Evolutionary conservation across 2,113 vertebrate genomes (phyloP), one percentile per base, ranked within the genome.

Genomic region (Pseudolaguvia tuberculata): DNA sequence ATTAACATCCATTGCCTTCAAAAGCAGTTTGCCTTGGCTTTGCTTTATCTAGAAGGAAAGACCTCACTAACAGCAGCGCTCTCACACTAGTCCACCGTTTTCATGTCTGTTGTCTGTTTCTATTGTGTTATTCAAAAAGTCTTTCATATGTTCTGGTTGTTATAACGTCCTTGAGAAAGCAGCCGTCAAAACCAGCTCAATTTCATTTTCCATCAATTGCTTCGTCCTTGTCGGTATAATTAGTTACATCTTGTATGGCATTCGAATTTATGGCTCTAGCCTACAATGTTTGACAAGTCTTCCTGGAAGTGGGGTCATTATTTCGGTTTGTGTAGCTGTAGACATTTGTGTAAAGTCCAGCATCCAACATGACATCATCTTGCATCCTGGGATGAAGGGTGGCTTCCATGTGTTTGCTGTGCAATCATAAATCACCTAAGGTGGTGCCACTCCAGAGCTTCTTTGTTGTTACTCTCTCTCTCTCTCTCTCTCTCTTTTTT

Each of bases 381-480:
- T 21, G 56, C 31, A 76, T 61, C 59, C 67, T 56, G 55, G 27
- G 63, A 18, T 23, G 31, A 57, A 61, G 58, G 51, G 48, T 39
- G 69, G 47, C 57, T 59, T 58, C 66, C 56, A 48, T 66, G 63
- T 82, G 70, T 72, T 73, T 73, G 62, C 48, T 47, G 20, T 61
- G 61, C 47, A 72, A 55, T 67, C 45, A 56, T 72, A 72, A 72
- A 72, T 76, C 69, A 76, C 70, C 71, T 45, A 70, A 20, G 11
- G 17, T 67, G 51, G 78, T 78, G 73, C 55, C 56, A 73, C 35
- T 56, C 51, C 39, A 61, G 29, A 35, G 61, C 57, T 65, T 65
- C 45, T 12, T 50, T 15, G 13, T 50, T 50, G 13, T 48, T 48
- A 11, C 12, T 48, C 2, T 48, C 12, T 48, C 12, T 27, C 51